Evolutionary conservation across 2,797 vertebrate species (phyloP).

Genomic region (Petrocephalus sullivani): DNA sequence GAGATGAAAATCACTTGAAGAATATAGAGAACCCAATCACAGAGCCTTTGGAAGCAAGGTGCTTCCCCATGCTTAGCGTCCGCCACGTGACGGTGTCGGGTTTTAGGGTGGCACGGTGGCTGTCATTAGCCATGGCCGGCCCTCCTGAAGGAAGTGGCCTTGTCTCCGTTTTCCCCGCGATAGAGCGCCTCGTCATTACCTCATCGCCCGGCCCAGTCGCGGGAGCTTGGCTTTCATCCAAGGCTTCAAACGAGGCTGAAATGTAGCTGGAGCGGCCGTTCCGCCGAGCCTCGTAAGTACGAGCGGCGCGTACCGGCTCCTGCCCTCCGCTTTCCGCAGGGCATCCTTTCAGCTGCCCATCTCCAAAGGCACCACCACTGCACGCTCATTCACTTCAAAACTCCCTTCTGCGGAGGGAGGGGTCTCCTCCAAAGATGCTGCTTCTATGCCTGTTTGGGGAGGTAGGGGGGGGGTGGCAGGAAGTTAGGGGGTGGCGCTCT

Average conservation of each 20-base stretch:
- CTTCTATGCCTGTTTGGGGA: not conserved
- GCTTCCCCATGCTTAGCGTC: not conserved
- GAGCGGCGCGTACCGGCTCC: not conserved
- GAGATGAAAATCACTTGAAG: not conserved
- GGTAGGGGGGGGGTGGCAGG: not conserved
- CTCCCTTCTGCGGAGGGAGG: not conserved
- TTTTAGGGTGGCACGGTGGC: not conserved
- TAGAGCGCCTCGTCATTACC: conserved; percentile 5
- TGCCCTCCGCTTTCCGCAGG: not conserved
- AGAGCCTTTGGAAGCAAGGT: not conserved
- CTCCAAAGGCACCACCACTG: not conserved
- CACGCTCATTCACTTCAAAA: not conserved
- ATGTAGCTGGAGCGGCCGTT: not conserved
- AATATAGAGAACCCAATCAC: not conserved
- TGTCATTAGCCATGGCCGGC: not conserved
- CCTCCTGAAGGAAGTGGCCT: not conserved
- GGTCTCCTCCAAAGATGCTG: not conserved
- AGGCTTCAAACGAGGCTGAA: conserved; percentile 4
- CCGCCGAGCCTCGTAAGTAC: not conserved
- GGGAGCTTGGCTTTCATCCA: conserved; percentile 20
- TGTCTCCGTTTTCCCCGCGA: not conserved
- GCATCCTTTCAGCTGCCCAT: not conserved
- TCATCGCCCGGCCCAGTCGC: not conserved
- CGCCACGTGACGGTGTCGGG: not conserved
- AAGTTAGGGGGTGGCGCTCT: not conserved